These are phyloP conservation scores for Phaenicophaeus curvirostris DNA, from an alignment of 2,797 vertebrate species.

Conservation along the genomic window DNA sequence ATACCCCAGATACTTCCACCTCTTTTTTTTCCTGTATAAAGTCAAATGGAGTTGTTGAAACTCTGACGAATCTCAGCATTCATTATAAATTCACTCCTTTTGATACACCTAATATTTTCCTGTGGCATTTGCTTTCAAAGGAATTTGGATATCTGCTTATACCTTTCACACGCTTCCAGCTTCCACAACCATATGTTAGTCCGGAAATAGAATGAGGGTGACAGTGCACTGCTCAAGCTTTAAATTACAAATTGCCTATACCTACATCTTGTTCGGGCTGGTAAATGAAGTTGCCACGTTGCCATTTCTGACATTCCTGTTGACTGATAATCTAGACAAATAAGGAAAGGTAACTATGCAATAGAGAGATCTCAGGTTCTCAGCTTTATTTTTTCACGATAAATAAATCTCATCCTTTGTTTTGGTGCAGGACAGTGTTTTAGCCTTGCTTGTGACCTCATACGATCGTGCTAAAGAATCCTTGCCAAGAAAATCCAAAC, in stretches of 20 bases:
- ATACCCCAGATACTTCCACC: background rate
- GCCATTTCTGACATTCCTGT: background rate
- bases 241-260: background rate
- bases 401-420: background rate
- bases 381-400: background rate
- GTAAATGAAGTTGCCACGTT: background rate
- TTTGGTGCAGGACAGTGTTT: background rate
- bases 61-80: background rate
- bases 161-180: background rate
- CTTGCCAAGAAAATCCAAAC: background rate
- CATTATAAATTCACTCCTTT: background rate
- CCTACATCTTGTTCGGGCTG: background rate
- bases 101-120: slow-evolving; percentile 7
- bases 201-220: slow-evolving; percentile 10
- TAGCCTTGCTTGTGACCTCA: background rate
- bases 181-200: background rate
- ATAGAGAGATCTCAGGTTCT: background rate
- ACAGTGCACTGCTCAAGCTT: background rate
- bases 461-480: background rate
- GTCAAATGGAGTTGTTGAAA: background rate
- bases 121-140: background rate
- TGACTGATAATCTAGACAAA: background rate
- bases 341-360: background rate
- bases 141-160: background rate
- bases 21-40: background rate